Evolutionary conservation across 2,797 vertebrate species (phyloP), one percentile per base, ranked within the genome.

Genomic region (Phalanger gymnotis): DNA sequence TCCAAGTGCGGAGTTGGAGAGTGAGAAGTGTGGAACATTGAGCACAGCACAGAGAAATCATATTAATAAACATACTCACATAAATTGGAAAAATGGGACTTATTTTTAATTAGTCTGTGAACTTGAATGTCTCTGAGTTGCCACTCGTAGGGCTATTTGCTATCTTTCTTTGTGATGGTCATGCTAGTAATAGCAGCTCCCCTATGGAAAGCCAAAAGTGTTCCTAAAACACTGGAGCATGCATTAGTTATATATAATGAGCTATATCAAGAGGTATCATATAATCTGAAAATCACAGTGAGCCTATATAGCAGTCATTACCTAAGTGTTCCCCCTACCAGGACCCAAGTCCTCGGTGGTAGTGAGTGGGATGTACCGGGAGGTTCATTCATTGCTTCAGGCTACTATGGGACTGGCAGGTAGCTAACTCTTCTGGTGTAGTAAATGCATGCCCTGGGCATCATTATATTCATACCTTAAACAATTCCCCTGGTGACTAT

Each of bases 21-120:
- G 51, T 90, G 90, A 90, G 52, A n/a, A 53, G 51, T 90, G 30
- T 90, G 90, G 92, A 47, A 87, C 31, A 0, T 0, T 16, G 54
- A 52, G 22, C 1, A 30, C 28, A 40, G 91, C 73, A 58, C 81
- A 94, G 91, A 92, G 57, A 89, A 93, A 92, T 54, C 92, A 57
- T 93, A 96, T 94, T 92, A 90, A 95, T 95, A 94, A 96, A 93
- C 61, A 90, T 90, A 56, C 81, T n/a, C 0, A 11, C 54, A 93
- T 93, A 55, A 94, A 73, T 81, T 89, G 73, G 53, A 90, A 93
- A 93, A 96, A 96, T 87, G 90, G 94, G 95, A 94, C 95, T 95
- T 92, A 93, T 95, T 95, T 97, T 96, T 95, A 97, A 96, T 96
- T 94, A 95, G 94, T 61, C 90, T 73, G 91, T 95, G 96, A 95